Evolutionary conservation across 2,797 vertebrate species (phyloP), one percentile per base, ranked within the genome.

Genomic region (Cyprinella venusta): DNA sequence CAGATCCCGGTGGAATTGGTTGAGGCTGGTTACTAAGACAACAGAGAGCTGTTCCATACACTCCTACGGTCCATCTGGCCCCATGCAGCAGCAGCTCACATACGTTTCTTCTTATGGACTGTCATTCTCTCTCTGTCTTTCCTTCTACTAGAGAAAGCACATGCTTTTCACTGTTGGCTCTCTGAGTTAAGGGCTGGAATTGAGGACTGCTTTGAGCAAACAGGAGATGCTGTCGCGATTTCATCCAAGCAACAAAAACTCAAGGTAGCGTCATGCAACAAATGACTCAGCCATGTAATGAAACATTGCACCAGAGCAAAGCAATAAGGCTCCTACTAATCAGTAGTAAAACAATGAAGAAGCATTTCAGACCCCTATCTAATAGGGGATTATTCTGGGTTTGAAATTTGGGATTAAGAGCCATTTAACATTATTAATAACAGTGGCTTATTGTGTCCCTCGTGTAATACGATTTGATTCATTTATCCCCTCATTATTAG

Each of bases 141-240:
- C 54, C 85, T 54, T 6, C 82, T 83, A 76, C 65, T 94, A 99
- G 98, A 95, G 67, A 94, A 96, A 15, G 92, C 97, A 89, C 93
- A 94, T 88, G 94, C 93, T 88, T 99, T 99, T 88, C 95, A 96
- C 81, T 92, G 93, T 52, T 98, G 96, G 97, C 94, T 98, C 74
- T 90, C 92, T 36, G 89, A 90, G 80, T 88, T 93, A 83, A 98
- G 95, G 90, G 86, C 90, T 84, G 91, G 92, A 78, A 91, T 97
- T 38, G 96, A 94, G 92, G 93, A 95, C 40, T 95, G 93, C 79
- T 95, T 93, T 81, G 94, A 94, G 83, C 94, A 92, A 67, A 96
- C 95, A 64, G 96, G 96, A n/a, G 96, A 98, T 88, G 92, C 92
- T 82, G 91, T 92, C 87, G 87, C 88, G 52, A 93, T 97, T 63